Evolutionary conservation across 1,140 invertebrate genomes (phyloP), one percentile per base, ranked within the genome.

Genomic region (Agrypnia vestita): DNA sequence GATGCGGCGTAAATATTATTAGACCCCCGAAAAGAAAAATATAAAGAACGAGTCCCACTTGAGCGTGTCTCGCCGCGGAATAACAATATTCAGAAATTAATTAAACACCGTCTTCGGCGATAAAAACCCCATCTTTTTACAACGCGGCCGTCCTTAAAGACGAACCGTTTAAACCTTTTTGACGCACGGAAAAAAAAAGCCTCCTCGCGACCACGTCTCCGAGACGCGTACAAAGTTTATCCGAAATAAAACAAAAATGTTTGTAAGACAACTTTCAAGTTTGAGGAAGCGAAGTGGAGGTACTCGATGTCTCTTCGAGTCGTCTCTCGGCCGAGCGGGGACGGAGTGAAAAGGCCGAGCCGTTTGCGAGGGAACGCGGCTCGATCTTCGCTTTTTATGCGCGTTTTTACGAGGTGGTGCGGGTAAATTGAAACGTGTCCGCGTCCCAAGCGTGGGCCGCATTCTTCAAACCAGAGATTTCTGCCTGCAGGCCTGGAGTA

Each of bases 391-490:
- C 25, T n/a, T n/a, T 35, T 19, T n/a, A 12, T 12, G 21, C 19
- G 61, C 25, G 21, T 15, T 64, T 44, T 21, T 64, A 4, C 35
- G 61, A 43, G 19, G 35, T n/a, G n/a, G 61, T 25, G 6, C 19
- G 12, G 19, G 59, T 25, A 62, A 62, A 43, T 62, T 62, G 59
- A 25, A 62, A 9, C 61, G 19, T 13, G 13, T 43, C 61, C 12
- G 21, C n/a, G 19, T 35, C n/a, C 3, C 11, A 9, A 51, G 61
- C 19, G 43, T 17, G 53, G 21, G 67, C 81, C 51, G 64, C 81
- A 82, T 82, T 82, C 81, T 82, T 80, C 73, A 3, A 4, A 9
- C 15, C 35, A 0, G 73, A 76, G 69, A 62, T 59, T 75, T 81
- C 51, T 43, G 76, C 76, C 80, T 64, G 43, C 13, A 76, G 80